phyloP scores from a whole-genome alignment of 2,797 vertebrate species.

The Rousettus madagascariensis region DNA sequence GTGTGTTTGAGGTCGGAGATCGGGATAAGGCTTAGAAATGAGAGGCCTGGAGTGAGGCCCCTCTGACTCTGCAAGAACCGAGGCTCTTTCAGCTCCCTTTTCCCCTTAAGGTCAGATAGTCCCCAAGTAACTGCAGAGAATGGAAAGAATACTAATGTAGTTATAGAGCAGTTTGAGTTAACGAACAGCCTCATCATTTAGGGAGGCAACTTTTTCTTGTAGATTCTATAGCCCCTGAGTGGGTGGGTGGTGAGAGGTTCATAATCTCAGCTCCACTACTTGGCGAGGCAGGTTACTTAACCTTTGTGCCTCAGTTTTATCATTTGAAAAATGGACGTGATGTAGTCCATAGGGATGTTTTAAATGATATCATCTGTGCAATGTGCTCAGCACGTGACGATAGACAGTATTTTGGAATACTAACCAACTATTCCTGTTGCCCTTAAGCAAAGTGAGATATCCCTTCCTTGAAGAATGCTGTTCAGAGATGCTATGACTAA shows the following conservation, averaged over 20 bases:
- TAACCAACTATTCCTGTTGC: neutral
- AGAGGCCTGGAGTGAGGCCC: neutral
- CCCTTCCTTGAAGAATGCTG: neutral
- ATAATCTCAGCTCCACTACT: neutral
- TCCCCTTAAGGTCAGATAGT: neutral
- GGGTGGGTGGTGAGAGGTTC: neutral
- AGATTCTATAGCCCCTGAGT: too few relatives aligned
- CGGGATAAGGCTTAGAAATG: neutral
- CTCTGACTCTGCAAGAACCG: neutral
- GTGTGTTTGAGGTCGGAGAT: neutral
- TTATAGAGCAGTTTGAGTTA: neutral
- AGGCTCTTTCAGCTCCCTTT: neutral
- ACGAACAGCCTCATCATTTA: neutral
- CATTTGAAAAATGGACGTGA: neutral
- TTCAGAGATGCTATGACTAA: neutral
- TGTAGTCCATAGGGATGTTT: neutral
- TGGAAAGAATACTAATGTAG: accelerated
- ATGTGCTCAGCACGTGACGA: too few relatives aligned
- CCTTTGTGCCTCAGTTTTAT: neutral
- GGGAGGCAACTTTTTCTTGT: neutral
- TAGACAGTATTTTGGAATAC: neutral
- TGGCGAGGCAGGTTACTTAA: neutral
- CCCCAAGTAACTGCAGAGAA: neutral
- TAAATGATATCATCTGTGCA: neutral
- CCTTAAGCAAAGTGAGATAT: neutral